These are phyloP conservation scores for Euschistus heros DNA, from an alignment of 1,140 invertebrate species.

Conservation along the genomic window DNA sequence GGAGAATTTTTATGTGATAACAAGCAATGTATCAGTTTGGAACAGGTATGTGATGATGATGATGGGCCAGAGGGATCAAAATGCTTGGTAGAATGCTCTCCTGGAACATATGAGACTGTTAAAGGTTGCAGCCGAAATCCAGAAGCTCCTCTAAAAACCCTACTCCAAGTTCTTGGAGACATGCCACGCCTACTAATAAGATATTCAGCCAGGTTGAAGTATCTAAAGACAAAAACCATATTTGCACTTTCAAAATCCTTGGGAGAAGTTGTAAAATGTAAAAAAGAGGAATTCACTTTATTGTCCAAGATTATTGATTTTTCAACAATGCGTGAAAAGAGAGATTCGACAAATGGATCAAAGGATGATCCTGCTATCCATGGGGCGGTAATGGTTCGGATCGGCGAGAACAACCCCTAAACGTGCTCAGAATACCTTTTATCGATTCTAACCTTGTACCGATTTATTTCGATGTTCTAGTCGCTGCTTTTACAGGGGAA, in stretches of 20 bases:
- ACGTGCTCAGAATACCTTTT: too few species aligned
- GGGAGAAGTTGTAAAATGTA: background rate
- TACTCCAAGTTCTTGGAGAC: background rate
- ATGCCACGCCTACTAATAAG: background rate
- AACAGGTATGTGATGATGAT: background rate
- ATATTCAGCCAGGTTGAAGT: background rate
- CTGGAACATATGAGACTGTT: background rate
- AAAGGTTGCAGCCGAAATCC: background rate
- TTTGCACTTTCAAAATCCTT: background rate
- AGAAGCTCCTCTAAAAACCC: background rate
- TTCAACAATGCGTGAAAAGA: too few species aligned
- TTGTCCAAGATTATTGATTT: too few species aligned
- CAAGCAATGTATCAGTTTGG: background rate
- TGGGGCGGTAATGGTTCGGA: too few species aligned
- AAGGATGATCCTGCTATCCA: too few species aligned
- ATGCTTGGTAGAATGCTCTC: background rate
- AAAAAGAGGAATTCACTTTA: background rate
- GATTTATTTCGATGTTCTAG: too few species aligned
- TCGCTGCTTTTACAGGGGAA: too few species aligned
- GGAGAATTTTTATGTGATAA: background rate
- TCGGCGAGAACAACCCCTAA: too few species aligned
- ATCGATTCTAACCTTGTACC: too few species aligned
- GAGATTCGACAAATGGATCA: too few species aligned
- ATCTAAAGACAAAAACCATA: background rate
- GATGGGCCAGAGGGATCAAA: background rate